Base-by-base conservation (phyloP, 2,113 vertebrate species). In the Odobenus rosmarus region DNA sequence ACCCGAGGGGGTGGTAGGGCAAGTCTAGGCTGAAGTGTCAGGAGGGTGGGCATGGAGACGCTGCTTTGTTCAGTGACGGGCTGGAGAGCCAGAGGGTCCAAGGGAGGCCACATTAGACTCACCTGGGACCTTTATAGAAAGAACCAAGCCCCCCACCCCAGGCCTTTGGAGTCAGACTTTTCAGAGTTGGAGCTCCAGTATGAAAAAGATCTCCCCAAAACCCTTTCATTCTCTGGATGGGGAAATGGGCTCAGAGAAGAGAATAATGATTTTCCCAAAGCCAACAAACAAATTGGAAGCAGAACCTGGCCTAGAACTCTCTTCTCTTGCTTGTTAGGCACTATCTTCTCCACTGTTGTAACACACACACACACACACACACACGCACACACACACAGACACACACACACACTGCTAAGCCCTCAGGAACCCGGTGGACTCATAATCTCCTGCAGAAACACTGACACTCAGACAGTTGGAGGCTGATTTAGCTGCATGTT, bases 401-500 rank as follows among this genome's bases (percentile, higher is more conserved):
- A 46, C 23, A 81, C 53, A 49, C 19, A 82, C 36, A 46, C 55
- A 12, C 28, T 11, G 59, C 33, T 12, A 36, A 57, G 5, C 36
- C 6, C 26, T 2, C 4, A 64, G 39, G 62, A 84, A 72, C 19
- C 26, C 21, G 33, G 93, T 81, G 33, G 42, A 81, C 57, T 92
- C 28, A 80, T 46, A n/a, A 69, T 39, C 74, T 89, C 93, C 61
- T 83, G 69, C 83, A 92, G 67, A 97, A 96, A 72, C 26, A 33
- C 42, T 6, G 79, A 31, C 28, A 42, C 21, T 61, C 88, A 21
- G 26, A 79, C 89, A 81, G 89, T n/a, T 96, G 89, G 95, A 96
- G 80, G 80, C 62, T 90, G 81, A 96, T 79, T 83, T 88, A 89
- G 90, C 84, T 3, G 4, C 42, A 9, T 90, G 96, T 74, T 90